phyloP scores from a whole-genome alignment of 2,888 invertebrate genomes.

The Meganola albula region DNA sequence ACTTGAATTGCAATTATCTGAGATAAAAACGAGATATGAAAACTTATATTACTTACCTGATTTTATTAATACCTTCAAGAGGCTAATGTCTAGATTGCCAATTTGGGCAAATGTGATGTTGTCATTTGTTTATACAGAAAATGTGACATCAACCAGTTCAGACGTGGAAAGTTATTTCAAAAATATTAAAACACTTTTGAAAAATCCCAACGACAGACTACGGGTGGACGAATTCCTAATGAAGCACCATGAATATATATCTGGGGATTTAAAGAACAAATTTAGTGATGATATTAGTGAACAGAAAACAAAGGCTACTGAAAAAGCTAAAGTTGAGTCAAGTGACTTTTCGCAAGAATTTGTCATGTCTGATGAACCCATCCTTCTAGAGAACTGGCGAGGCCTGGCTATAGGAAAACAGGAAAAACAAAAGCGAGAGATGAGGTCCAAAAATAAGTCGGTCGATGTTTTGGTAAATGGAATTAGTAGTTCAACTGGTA shows the following conservation, averaged over 20 bases:
- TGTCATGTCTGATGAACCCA: conserved; percentile 14
- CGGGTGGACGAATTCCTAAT: conserved; percentile 13
- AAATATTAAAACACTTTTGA: conserved; percentile 13
- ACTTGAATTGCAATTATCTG: conserved; percentile 8
- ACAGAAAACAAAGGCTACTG: conserved; percentile 7
- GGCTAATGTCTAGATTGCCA: conserved; percentile 9
- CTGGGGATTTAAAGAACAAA: conserved; percentile 9
- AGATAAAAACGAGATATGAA: conserved; percentile 8
- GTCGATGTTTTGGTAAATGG: conserved; percentile 11
- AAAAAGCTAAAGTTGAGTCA: conserved; percentile 9
- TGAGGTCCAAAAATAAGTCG: conserved; percentile 10
- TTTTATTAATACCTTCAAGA: conserved; percentile 9
- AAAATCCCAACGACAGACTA: conserved; percentile 11
- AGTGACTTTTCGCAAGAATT: conserved; percentile 12
- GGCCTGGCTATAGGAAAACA: conserved; percentile 10
- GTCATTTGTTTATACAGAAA: conserved; percentile 12
- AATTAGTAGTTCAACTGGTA: conserved; percentile 4
- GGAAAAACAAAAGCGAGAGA: conserved; percentile 11
- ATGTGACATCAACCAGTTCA: conserved; percentile 13
- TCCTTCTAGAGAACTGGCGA: conserved; percentile 12
- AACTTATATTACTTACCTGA: conserved; percentile 13
- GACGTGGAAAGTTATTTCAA: conserved; percentile 15
- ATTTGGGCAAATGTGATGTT: conserved; percentile 13
- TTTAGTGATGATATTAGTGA: conserved; percentile 7
- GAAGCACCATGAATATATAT: conserved; percentile 10